Conservation (phyloP, 2,888 invertebrate genomes). For the Stegana nigrithorax region DNA sequence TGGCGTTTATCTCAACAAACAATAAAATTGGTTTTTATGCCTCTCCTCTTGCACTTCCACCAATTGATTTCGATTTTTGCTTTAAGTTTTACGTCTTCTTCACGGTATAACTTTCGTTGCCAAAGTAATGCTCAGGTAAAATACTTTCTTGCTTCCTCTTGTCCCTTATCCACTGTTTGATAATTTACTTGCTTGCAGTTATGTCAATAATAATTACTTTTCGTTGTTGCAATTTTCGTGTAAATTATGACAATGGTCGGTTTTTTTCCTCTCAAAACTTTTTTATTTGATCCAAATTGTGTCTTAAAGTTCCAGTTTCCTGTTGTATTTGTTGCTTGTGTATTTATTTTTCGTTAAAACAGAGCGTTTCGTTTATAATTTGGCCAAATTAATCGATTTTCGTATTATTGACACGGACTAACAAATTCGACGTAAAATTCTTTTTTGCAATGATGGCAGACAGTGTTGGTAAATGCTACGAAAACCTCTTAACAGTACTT, state of each 20-base stretch:
- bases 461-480: constrained; percentile 28
- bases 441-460: constrained; percentile 36
- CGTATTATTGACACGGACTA: constrained; percentile 36
- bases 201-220: constrained; percentile 45
- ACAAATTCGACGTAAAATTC: constrained; percentile 52
- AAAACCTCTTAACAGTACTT: background rate
- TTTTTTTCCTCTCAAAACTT: constrained; percentile 37
- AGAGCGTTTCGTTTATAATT: constrained; percentile 32
- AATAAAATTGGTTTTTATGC: constrained; percentile 35
- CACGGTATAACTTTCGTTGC: constrained; percentile 40
- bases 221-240: constrained; percentile 42
- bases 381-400: constrained; percentile 31
- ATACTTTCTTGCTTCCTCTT: background rate
- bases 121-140: constrained; percentile 38
- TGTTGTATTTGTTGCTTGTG: background rate
- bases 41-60: constrained; percentile 45
- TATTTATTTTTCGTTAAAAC: too few species aligned
- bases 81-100: constrained; percentile 18
- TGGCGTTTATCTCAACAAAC: constrained; percentile 49
- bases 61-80: constrained; percentile 29
- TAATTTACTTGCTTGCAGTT: constrained; percentile 51
- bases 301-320: too few species aligned
- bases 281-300: too few species aligned
- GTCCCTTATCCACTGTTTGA: constrained; percentile 45
- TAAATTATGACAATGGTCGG: constrained; percentile 54